phyloP scores from a whole-genome alignment of 2,113 vertebrate species.

The Ptychochromis oligacanthus region DNA sequence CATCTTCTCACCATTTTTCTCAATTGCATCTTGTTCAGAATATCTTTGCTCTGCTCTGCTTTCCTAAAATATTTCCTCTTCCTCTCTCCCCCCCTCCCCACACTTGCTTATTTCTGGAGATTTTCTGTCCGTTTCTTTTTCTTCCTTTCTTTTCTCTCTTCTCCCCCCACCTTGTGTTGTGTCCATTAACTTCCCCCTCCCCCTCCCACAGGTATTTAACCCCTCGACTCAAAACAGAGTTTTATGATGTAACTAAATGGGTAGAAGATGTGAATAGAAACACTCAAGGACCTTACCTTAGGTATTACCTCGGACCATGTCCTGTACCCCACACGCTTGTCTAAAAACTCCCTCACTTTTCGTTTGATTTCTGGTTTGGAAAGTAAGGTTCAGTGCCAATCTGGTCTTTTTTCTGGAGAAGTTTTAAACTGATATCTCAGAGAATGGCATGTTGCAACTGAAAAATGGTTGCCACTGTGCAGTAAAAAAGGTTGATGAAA shows the following conservation, averaged over 20 bases:
- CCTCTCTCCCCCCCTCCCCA: conserved; percentile 66
- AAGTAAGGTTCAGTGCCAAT: conserved; percentile 1
- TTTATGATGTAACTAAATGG: conserved; percentile 99
- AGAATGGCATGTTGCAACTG: conserved; percentile 53
- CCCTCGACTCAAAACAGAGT: conserved; percentile 98
- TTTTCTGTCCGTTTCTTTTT: conserved; percentile 61
- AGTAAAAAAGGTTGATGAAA: neutral
- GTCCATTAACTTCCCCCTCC: conserved; percentile 79
- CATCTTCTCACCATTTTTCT: conserved; percentile 70
- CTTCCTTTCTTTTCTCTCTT: conserved; percentile 64
- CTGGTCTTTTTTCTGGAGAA: neutral
- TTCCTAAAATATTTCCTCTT: conserved; percentile 92
- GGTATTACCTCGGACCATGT: conserved; percentile 92
- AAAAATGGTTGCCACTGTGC: conserved; percentile 19
- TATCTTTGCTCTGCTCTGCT: conserved; percentile 91
- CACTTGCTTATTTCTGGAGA: conserved; percentile 60
- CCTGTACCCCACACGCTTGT: conserved; percentile 70
- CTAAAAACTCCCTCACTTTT: conserved; percentile 60
- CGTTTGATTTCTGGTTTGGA: conserved; percentile 65
- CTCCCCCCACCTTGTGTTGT: conserved; percentile 88
- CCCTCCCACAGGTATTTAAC: conserved; percentile 99
- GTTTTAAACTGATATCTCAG: neutral
- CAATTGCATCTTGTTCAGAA: conserved; percentile 86
- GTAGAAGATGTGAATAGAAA: conserved; percentile 99
- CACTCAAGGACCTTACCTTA: conserved; percentile 98